Evolutionary conservation across 1,140 invertebrate species (phyloP).

Genomic region (Leptonema lineaticorne): DNA sequence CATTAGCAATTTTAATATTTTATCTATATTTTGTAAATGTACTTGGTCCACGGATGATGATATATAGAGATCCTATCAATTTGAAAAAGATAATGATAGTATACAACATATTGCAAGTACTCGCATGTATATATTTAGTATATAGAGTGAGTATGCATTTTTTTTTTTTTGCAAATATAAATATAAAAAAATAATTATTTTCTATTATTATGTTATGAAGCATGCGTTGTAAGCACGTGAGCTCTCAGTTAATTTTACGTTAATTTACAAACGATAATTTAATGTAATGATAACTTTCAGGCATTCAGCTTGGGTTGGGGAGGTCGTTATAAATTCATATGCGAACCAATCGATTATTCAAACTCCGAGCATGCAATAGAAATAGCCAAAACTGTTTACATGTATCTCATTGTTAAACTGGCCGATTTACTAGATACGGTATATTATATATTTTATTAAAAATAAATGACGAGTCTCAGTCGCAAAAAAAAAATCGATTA

Average conservation of each 20-base stretch:
- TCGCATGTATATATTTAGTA: slow-evolving; percentile 63
- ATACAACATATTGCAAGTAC: slow-evolving; percentile 76
- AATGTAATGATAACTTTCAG: slow-evolving; percentile 45
- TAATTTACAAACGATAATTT: not conserved
- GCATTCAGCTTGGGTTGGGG: slow-evolving; percentile 50
- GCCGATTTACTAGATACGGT: slow-evolving; percentile 70
- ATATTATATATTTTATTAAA: too few species aligned
- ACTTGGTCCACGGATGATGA: slow-evolving; percentile 74
- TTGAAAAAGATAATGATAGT: slow-evolving; percentile 69
- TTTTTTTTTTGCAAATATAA: not conserved
- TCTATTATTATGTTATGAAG: not conserved
- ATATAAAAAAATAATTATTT: too few species aligned
- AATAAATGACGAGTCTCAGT: too few species aligned
- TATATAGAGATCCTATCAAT: slow-evolving; percentile 67
- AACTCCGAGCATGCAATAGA: slow-evolving; percentile 61
- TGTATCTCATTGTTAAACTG: slow-evolving; percentile 68
- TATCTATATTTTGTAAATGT: slow-evolving; percentile 70
- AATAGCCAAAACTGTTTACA: slow-evolving; percentile 59
- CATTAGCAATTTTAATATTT: slow-evolving; percentile 58
- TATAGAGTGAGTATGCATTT: slow-evolving; percentile 58
- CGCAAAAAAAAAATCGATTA: too few species aligned
- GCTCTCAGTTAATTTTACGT: not conserved
- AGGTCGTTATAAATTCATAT: slow-evolving; percentile 59
- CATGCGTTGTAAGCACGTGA: not conserved
- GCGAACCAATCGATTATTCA: slow-evolving; percentile 73